phyloP scores from a whole-genome alignment of 1,140 invertebrate genomes.

The Drosophila persimilis region DNA sequence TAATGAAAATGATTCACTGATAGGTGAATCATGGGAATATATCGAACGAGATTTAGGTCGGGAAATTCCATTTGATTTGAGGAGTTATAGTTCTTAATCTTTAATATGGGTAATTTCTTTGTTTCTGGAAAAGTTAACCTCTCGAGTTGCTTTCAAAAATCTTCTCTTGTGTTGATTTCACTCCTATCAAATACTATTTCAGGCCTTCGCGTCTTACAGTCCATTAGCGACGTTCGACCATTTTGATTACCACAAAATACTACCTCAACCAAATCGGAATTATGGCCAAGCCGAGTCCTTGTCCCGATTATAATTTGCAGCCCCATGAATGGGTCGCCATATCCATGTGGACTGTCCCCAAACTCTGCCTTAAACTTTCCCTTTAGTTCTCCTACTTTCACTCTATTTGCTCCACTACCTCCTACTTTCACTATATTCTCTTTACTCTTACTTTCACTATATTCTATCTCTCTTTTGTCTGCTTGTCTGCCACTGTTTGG shows the following conservation, averaged over 20 bases:
- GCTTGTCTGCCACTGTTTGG: slow-evolving; percentile 23
- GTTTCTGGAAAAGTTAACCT: no score
- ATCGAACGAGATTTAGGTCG: no score
- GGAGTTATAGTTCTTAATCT: no score
- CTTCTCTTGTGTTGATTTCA: not conserved
- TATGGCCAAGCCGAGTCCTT: slow-evolving; percentile 13
- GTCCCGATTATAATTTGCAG: slow-evolving; percentile 31
- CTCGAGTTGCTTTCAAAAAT: not conserved
- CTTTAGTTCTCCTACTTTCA: slow-evolving; percentile 8
- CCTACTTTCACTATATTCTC: slow-evolving; percentile 10
- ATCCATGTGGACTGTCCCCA: slow-evolving; percentile 17
- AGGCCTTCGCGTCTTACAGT: slow-evolving; percentile 18
- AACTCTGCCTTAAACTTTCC: not conserved
- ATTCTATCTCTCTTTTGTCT: slow-evolving; percentile 2
- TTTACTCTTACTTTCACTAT: slow-evolving; percentile 2
- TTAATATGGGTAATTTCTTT: no score
- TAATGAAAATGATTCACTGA: no score
- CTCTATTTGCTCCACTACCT: not conserved
- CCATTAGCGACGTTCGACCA: slow-evolving; percentile 15
- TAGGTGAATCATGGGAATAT: no score
- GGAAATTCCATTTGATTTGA: no score
- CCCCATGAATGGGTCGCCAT: slow-evolving; percentile 32
- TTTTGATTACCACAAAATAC: slow-evolving; percentile 8
- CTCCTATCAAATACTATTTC: not conserved
- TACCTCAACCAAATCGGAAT: not conserved